Base-by-base conservation (phyloP, 2,113 vertebrate genomes). In the Rhinopithecus roxellana region DNA sequence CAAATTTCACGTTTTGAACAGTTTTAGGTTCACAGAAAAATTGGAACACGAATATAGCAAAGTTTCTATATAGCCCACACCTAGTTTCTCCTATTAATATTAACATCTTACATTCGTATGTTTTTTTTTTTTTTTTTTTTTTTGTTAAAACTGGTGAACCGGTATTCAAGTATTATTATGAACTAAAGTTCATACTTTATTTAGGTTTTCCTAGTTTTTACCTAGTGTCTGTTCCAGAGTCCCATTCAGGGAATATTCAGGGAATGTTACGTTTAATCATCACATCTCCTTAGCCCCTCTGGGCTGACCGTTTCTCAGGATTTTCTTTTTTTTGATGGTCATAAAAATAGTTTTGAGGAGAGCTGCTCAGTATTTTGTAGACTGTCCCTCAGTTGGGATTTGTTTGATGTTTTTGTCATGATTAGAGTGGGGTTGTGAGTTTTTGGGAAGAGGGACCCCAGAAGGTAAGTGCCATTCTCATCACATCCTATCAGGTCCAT, bases 401-500 rank as follows among this genome's bases (percentile, higher is more conserved):
- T 80, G n/a, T 69, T 38, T 40, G 52, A 23, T 10, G 8, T 6
- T 35, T 81, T 48, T 11, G 25, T 75, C 70, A 4, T 43, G 25
- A 20, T 32, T 52, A 27, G 22, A 32, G 2, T 17, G 38, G 57
- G 18, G 14, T n/a, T 64, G 11, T 27, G 20, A 32, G 43, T 43
- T 61, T 84, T 32, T 4, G 25, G 14, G 69, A 77, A 83, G 59
- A 75, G 40, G 61, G 89, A 48, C 35, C 45, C 8, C 20, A 57
- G 59, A 64, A 38, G 22, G 23, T 22, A 43, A 22, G 35, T 2
- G 10, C 70, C 43, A 5, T 32, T 48, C 30, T 64, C 17, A 6
- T 64, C 8, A 2, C 32, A 2, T 3, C 12, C 0, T 45, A 6
- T 35, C 23, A 35, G 75, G 13, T 3, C n/a, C 11, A 9, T 64